Evolutionary conservation across 2,888 invertebrate species (phyloP).

Genomic region (Elgonia sp.): DNA sequence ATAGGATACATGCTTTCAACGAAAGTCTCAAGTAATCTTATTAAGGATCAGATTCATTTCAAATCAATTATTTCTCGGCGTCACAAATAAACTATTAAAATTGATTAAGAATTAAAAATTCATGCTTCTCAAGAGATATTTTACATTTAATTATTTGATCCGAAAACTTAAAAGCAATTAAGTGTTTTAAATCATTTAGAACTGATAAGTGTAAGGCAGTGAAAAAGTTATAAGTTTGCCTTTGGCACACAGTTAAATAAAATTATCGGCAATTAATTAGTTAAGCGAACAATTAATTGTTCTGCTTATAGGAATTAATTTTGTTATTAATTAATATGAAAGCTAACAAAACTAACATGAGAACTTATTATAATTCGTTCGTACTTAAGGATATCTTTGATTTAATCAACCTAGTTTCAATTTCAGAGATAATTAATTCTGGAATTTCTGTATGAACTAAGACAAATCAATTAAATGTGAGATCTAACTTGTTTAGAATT

Average conservation of each 20-base stretch:
- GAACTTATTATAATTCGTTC: neutral
- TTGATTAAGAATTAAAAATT: no score
- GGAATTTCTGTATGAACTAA: neutral
- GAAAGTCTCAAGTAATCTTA: slow-evolving; percentile 55
- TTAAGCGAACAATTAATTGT: no score
- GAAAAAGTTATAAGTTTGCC: no score
- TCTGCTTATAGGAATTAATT: no score
- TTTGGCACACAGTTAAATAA: no score
- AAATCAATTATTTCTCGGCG: slow-evolving; percentile 44
- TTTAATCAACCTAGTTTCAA: slow-evolving; percentile 21
- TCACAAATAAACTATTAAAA: slow-evolving; percentile 7
- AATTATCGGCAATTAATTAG: no score
- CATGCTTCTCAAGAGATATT: no score
- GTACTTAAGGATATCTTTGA: slow-evolving; percentile 9
- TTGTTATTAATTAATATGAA: no score
- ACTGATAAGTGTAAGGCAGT: no score
- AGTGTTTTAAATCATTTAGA: no score
- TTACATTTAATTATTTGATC: no score
- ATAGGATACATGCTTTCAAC: slow-evolving; percentile 44
- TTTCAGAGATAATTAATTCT: slow-evolving; percentile 24
- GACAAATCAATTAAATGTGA: slow-evolving; percentile 1
- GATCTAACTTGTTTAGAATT: neutral
- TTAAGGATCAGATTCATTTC: slow-evolving; percentile 48
- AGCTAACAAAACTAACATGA: neutral
- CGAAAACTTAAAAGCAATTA: no score